Conservation (phyloP, 2,113 vertebrate species). For the Brachyhypopomus gauderio region DNA sequence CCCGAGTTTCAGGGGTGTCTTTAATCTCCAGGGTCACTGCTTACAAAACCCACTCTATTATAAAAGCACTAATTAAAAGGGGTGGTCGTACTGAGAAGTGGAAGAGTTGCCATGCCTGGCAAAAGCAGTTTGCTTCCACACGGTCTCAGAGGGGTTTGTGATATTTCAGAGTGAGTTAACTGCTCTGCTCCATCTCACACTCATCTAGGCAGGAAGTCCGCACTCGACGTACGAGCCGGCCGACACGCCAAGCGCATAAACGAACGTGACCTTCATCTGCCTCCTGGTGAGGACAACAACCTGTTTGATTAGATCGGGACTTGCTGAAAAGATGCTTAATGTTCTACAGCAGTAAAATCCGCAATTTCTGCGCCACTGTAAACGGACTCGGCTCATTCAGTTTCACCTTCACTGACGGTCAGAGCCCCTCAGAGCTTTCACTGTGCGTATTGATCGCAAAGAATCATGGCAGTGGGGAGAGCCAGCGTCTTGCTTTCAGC, state of each 20-base stretch:
- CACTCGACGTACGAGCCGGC: background rate
- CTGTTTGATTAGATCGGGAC: slow-evolving; percentile 11
- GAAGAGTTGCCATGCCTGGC: slow-evolving; percentile 31
- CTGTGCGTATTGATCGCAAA: slow-evolving; percentile 42
- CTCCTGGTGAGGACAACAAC: background rate
- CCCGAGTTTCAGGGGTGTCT: slow-evolving; percentile 16
- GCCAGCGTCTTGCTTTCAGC: slow-evolving; percentile 54
- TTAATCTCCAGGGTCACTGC: slow-evolving; percentile 16
- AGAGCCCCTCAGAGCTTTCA: slow-evolving; percentile 34
- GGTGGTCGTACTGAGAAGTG: background rate
- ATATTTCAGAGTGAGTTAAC: slow-evolving; percentile 25
- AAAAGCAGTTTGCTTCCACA: slow-evolving; percentile 37
- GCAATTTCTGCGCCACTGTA: background rate
- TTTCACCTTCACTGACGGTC: background rate
- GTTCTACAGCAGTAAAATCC: background rate
- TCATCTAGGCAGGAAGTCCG: background rate
- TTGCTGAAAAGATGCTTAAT: background rate
- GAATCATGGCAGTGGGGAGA: slow-evolving; percentile 41
- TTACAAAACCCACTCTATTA: slow-evolving; percentile 28
- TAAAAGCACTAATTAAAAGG: slow-evolving; percentile 49
- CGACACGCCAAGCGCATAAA: background rate
- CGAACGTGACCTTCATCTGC: background rate
- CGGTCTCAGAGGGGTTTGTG: background rate
- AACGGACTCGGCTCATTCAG: background rate
- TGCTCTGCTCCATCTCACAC: background rate